These are phyloP conservation scores for Passer montanus DNA, from an alignment of 2,113 vertebrate species.

Conservation along the genomic window DNA sequence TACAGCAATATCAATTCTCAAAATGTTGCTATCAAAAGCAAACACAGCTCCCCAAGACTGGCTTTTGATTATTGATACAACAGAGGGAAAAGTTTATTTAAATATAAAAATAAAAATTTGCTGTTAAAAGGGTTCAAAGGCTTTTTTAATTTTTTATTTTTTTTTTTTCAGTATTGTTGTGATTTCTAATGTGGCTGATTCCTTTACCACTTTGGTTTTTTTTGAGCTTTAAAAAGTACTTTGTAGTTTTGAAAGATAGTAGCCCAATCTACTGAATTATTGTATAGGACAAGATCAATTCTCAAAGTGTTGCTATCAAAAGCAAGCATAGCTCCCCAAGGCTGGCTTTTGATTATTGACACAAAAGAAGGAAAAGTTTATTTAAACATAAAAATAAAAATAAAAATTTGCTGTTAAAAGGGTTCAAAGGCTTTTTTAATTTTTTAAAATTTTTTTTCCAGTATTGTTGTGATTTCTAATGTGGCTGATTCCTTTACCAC, in stretches of 20 bases:
- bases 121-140: not conserved
- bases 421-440: not conserved
- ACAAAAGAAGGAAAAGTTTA: not conserved
- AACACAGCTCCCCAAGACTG: not conserved
- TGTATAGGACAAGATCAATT: not conserved
- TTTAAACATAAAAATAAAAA: slow-evolving; percentile 15
- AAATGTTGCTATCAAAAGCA: not conserved
- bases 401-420: not conserved
- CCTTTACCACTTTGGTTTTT: too few relatives aligned
- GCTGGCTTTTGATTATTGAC: slow-evolving; percentile 13
- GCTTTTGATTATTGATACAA: slow-evolving; percentile 7
- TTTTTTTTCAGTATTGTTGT: not conserved
- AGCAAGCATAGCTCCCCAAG: not conserved
- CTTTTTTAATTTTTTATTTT: not conserved
- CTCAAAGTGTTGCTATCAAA: slow-evolving; percentile 12
- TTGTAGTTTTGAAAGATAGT: not conserved
- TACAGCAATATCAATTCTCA: slow-evolving; percentile 14
- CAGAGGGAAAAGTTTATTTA: slow-evolving; percentile 14
- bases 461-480: not conserved
- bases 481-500: not conserved
- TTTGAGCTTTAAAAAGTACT: not conserved
- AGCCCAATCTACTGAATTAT: not conserved
- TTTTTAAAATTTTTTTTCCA: too few relatives aligned
- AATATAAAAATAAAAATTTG: not conserved
- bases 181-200: too few relatives aligned